Evolutionary conservation across 2,888 invertebrate species (phyloP), one percentile per base, ranked within the genome.

Genomic region (Amiota mariae): DNA sequence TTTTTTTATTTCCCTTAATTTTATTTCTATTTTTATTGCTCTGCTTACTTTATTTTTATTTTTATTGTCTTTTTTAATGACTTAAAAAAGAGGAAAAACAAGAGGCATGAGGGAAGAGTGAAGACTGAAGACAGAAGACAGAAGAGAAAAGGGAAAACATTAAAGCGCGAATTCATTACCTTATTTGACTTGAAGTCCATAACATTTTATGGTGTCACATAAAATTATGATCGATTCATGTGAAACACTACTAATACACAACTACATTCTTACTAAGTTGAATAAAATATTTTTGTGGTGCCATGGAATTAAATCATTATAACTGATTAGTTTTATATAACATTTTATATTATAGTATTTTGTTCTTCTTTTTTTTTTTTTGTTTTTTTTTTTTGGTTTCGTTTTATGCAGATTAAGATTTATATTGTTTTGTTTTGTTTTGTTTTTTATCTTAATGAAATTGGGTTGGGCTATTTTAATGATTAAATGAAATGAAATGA

Each of bases 171-270:
- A 75, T 75, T 80, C 36, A 72, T 74, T 76, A 67, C 12, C 49
- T 20, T 12, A 11, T 47, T 54, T 64, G 46, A 46, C 57, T 47
- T 47, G 59, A 61, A 54, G 51, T 36, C 36, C 36, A 36, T 36
- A 36, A 36, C 56, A 51, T 46, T 71, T 75, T 59, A 75, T 71
- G 75, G 67, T 70, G 24, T 70, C 73, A 63, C 72, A 70, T 78
- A 73, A 80, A 81, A 77, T 70, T 68, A 77, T 82, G 84, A 85
- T 85, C 78, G 84, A 84, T 86, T 85, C 83, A 80, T 80, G 86
- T 74, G 71, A 72, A 71, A n/a, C 13, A 36, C 36, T 36, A 36
- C 36, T 6, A 36, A 2, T 36, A 36, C 36, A 0, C 3, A 74
- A 56, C 75, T 75, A 77, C n/a, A n/a, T n/a, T n/a, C n/a, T 47